Evolutionary conservation across 2,888 invertebrate species (phyloP).

Genomic region (Caenorhabditis sp.): DNA sequence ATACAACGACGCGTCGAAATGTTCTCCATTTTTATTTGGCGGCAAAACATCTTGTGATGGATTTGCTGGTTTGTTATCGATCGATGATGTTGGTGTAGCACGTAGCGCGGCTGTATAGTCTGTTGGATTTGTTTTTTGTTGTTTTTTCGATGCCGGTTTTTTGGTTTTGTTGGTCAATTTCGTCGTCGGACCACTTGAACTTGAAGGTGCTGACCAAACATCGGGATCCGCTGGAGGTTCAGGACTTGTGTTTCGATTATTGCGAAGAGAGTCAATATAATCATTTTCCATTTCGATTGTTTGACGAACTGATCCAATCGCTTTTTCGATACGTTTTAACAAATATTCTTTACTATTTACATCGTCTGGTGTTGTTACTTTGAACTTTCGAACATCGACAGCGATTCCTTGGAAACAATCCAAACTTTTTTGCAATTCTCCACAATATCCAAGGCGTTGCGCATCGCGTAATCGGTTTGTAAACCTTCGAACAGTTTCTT

Average conservation of each 20-base stretch:
- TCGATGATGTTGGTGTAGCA: not conserved
- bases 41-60: constrained; percentile 23
- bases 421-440: not conserved
- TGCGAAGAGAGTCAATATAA: not conserved
- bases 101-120: not conserved
- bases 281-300: not conserved
- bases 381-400: not conserved
- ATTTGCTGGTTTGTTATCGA: constrained; percentile 17
- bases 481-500: not conserved
- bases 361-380: not conserved
- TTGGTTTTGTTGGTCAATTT: constrained; percentile 12
- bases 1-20: constrained; percentile 24
- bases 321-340: not conserved
- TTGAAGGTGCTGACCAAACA: constrained; percentile 35
- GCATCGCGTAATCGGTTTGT: not conserved
- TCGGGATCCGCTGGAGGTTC: constrained; percentile 43
- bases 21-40: constrained; percentile 27
- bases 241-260: constrained; percentile 7
- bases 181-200: not conserved
- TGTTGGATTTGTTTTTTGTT: constrained; percentile 10
- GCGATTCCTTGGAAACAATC: not conserved
- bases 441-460: not conserved
- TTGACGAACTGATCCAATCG: not conserved
- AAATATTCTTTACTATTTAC: not conserved
- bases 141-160: not conserved